Evolutionary conservation across 2,113 vertebrate genomes (phyloP).

Genomic region (Emydura subglobosa): DNA sequence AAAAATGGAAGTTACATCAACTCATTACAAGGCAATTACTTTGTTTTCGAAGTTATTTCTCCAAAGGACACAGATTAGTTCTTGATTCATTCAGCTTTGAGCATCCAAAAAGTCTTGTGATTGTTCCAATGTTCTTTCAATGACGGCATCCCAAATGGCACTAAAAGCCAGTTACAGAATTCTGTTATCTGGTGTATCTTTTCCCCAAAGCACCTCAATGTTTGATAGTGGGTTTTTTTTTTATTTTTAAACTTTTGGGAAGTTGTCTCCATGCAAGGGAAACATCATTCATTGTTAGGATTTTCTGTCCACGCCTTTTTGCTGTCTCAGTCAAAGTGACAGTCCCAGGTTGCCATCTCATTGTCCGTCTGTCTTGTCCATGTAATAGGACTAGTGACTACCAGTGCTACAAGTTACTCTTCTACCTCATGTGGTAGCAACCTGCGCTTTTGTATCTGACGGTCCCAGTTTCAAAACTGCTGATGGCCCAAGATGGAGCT

Average conservation of each 20-base stretch:
- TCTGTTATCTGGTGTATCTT: slow-evolving; percentile 49
- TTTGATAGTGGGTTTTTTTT: slow-evolving; percentile 23
- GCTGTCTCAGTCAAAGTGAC: background rate
- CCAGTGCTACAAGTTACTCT: background rate
- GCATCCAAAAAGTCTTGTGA: slow-evolving; percentile 60
- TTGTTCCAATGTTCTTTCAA: slow-evolving; percentile 73
- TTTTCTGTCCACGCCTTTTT: background rate
- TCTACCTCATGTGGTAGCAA: background rate
- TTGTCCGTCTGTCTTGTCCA: background rate
- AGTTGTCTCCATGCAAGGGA: slow-evolving; percentile 15
- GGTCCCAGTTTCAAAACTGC: background rate
- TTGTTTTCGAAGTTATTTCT: slow-evolving; percentile 70
- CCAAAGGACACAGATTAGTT: slow-evolving; percentile 68
- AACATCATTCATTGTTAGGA: slow-evolving; percentile 14
- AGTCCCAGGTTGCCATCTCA: background rate
- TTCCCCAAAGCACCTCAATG: background rate
- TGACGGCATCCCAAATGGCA: slow-evolving; percentile 67
- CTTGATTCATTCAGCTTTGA: slow-evolving; percentile 68
- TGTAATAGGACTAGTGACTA: background rate
- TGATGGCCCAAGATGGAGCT: background rate
- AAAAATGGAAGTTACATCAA: slow-evolving; percentile 75
- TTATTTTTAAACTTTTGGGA: slow-evolving; percentile 48
- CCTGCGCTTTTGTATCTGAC: slow-evolving; percentile 5
- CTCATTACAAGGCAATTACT: slow-evolving; percentile 64
- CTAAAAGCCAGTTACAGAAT: slow-evolving; percentile 62